Conservation (phyloP, 2,888 invertebrate species). For the Tenthredo scrophulariae region DNA sequence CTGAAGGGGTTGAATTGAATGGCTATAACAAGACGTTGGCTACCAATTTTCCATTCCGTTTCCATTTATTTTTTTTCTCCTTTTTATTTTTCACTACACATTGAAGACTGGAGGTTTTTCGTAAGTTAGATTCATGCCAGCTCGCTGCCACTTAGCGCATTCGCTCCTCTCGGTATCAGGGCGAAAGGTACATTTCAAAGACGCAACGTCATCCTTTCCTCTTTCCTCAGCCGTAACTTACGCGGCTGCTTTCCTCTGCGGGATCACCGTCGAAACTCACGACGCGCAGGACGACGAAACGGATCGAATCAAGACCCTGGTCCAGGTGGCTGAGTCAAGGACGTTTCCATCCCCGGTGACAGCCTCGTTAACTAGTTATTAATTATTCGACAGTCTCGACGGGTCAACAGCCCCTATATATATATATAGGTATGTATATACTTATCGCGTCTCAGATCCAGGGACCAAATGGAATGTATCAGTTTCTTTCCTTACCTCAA, state of each 20-base stretch:
- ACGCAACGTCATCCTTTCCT: slow-evolving; percentile 17
- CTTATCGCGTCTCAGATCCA: background rate
- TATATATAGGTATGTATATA: background rate
- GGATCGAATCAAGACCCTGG: slow-evolving; percentile 29
- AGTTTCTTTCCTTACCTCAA: background rate
- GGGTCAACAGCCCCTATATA: slow-evolving; percentile 50
- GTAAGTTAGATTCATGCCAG: background rate
- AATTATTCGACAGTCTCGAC: slow-evolving; percentile 65
- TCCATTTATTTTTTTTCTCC: background rate
- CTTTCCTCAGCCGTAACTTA: background rate
- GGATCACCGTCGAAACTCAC: slow-evolving; percentile 30
- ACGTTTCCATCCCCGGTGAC: slow-evolving; percentile 63
- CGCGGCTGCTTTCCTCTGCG: slow-evolving; percentile 12
- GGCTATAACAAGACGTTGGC: background rate
- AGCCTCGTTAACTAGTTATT: slow-evolving; percentile 69
- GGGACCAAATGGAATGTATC: background rate
- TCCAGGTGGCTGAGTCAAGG: slow-evolving; percentile 34
- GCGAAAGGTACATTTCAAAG: background rate
- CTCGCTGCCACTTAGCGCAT: slow-evolving; percentile 7
- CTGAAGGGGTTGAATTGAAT: background rate
- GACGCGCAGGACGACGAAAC: slow-evolving; percentile 41
- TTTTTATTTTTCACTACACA: background rate
- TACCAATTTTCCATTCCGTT: background rate
- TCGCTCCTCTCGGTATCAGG: background rate
- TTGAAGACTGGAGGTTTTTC: background rate